phyloP scores from a whole-genome alignment of 2,888 invertebrate species.

The Ptilodon capucinus region DNA sequence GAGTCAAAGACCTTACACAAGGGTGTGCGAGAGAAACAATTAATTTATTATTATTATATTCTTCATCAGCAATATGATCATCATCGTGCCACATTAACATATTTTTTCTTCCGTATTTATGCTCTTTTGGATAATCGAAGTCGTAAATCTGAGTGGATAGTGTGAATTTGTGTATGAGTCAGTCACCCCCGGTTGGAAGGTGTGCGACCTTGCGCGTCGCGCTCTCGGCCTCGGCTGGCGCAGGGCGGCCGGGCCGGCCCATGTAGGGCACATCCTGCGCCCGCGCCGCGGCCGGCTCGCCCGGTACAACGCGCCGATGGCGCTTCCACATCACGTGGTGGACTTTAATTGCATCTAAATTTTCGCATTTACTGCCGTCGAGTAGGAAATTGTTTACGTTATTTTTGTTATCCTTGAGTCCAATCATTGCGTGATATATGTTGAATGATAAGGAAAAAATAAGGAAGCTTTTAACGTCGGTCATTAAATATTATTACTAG shows the following conservation, averaged over 20 bases:
- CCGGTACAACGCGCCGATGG: constrained; percentile 20
- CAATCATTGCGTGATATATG: constrained; percentile 24
- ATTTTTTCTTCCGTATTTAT: constrained; percentile 58
- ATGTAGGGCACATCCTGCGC: constrained; percentile 47
- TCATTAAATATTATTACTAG: not conserved
- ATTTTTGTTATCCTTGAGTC: constrained; percentile 25
- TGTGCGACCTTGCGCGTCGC: constrained; percentile 44
- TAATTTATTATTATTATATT: constrained; percentile 27
- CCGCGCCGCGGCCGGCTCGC: constrained; percentile 26
- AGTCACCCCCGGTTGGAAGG: constrained; percentile 58
- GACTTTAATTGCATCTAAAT: constrained; percentile 50
- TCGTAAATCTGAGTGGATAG: constrained; percentile 59
- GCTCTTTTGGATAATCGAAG: constrained; percentile 53
- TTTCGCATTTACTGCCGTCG: constrained; percentile 36
- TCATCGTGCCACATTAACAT: constrained; percentile 34
- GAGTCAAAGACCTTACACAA: constrained; percentile 26
- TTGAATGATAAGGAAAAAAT: constrained; percentile 1
- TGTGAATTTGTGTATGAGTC: constrained; percentile 67
- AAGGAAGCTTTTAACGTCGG: constrained; percentile 1
- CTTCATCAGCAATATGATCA: constrained; percentile 37
- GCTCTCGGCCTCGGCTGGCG: constrained; percentile 44
- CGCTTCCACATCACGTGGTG: constrained; percentile 60
- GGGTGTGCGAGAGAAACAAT: constrained; percentile 13
- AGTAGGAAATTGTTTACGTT: constrained; percentile 28
- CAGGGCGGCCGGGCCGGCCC: constrained; percentile 51